Conservation (phyloP, 2,797 vertebrate species). For the Micromesistius poutassou region DNA sequence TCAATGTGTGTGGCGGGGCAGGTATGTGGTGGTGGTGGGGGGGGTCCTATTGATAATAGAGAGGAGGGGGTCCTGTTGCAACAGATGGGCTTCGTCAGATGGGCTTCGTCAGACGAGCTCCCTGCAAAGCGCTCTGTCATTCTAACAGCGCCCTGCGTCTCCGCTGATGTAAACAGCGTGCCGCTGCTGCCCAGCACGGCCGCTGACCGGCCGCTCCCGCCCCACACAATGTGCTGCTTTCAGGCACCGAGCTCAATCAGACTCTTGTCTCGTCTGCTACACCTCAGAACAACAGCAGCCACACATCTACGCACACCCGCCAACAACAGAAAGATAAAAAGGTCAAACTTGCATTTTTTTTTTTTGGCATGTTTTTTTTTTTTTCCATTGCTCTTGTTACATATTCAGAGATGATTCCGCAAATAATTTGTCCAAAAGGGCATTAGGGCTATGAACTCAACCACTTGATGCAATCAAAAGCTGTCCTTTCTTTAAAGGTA, state of each 20-base stretch:
- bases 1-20: not conserved
- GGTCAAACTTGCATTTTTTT: not conserved
- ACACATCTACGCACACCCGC: conserved; percentile 12
- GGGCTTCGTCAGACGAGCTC: conserved; percentile 49
- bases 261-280: conserved; percentile 54
- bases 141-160: conserved; percentile 57
- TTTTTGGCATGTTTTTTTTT: not conserved
- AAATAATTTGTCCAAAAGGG: not conserved
- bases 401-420: not conserved
- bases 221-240: conserved; percentile 68
- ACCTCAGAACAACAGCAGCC: conserved; percentile 5
- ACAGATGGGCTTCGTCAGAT: conserved; percentile 61
- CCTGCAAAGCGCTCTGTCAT: conserved; percentile 60
- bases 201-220: conserved; percentile 49
- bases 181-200: conserved; percentile 67
- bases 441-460: not conserved
- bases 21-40: not conserved
- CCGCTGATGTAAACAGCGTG: conserved; percentile 66
- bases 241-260: conserved; percentile 59
- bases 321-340: conserved; percentile 22
- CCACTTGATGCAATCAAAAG: not conserved
- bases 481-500: not conserved
- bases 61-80: conserved; percentile 23
- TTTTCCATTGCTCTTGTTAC: not conserved
- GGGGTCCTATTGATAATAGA: not conserved